Evolutionary conservation across 2,797 vertebrate species (phyloP).

Genomic region (Orientallactaga sibirica): DNA sequence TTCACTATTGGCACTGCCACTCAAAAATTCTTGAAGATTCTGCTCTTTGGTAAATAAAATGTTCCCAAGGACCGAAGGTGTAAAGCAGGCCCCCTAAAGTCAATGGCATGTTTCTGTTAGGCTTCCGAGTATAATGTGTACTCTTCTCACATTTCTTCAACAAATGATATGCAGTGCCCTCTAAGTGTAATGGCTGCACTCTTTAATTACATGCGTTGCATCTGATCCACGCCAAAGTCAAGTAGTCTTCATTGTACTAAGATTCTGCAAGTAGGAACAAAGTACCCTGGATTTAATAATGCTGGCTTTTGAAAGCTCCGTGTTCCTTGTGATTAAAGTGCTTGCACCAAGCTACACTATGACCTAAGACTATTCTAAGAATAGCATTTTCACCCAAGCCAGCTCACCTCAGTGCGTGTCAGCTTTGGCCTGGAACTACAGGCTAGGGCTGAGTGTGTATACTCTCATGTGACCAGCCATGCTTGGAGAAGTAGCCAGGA

Average conservation of each 20-base stretch:
- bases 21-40: constrained; percentile 3
- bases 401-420: background rate
- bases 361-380: background rate
- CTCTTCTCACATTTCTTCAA: constrained; percentile 41
- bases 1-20: background rate
- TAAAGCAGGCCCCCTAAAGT: background rate
- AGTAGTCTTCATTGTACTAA: constrained; percentile 22
- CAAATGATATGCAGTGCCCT: constrained; percentile 8
- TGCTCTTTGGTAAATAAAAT: constrained; percentile 40
- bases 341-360: background rate
- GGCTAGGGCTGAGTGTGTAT: fast-evolving
- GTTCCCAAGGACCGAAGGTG: background rate
- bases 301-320: constrained; percentile 12
- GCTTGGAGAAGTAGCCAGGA: background rate
- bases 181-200: constrained; percentile 59
- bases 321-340: constrained; percentile 27
- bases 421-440: background rate
- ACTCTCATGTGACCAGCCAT: background rate
- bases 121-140: background rate
- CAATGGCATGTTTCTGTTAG: background rate
- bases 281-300: background rate
- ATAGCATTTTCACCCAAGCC: background rate
- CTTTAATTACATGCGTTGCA: constrained; percentile 57
- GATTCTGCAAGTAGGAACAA: constrained; percentile 3
- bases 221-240: constrained; percentile 13